These are phyloP conservation scores for Electrona antarctica DNA, from an alignment of 2,113 vertebrate species.

Conservation along the genomic window DNA sequence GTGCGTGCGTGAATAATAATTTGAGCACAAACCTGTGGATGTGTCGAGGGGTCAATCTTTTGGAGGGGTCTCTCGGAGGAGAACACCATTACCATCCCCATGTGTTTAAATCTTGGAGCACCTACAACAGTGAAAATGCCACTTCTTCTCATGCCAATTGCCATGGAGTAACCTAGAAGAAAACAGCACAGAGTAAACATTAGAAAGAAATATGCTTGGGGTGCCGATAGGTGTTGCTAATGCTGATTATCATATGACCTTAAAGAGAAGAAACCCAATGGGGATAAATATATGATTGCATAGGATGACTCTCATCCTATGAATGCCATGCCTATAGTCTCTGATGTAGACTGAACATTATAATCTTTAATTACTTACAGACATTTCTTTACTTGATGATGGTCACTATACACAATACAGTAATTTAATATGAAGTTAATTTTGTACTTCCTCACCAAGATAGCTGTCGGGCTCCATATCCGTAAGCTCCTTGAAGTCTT, in stretches of 20 bases:
- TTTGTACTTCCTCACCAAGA: conserved; percentile 53
- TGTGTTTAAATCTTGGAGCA: conserved; percentile 72
- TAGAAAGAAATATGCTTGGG: not conserved
- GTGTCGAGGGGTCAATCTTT: conserved; percentile 34
- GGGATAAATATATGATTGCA: too few species aligned
- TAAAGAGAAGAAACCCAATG: too few species aligned
- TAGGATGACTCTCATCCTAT: too few species aligned
- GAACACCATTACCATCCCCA: conserved; percentile 56
- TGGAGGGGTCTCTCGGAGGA: fast-evolving
- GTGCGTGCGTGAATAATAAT: not conserved
- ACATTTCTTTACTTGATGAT: too few species aligned
- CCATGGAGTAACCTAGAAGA: conserved; percentile 75
- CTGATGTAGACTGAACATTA: too few species aligned
- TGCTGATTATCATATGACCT: not conserved
- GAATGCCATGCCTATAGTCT: too few species aligned
- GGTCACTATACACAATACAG: too few species aligned
- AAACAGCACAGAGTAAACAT: not conserved
- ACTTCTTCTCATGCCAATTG: not conserved
- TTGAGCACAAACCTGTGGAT: conserved; percentile 44
- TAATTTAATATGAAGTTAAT: too few species aligned
- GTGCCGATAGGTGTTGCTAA: too few species aligned
- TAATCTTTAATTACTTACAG: too few species aligned
- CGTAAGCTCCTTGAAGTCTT: not conserved
- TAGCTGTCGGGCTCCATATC: conserved; percentile 62
- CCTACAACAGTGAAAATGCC: conserved; percentile 58